Percentiles rank a stretch among this genome's conserved stretches.
phyloP scores from a whole-genome alignment of 1,140 invertebrate genomes.

The Diabrotica undecimpunctata region DNA sequence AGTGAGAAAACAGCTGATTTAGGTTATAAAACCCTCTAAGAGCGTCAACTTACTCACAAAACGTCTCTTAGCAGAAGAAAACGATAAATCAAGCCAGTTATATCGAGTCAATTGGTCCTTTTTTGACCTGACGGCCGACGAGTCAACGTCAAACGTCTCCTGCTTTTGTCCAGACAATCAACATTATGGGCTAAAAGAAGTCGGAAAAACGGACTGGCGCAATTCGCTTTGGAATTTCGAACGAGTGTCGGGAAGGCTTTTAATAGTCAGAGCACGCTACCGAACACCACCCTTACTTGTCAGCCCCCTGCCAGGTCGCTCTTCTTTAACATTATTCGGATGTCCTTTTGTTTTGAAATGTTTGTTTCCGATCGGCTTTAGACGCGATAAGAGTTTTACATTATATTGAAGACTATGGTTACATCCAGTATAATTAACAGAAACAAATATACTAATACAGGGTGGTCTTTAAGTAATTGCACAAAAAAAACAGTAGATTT shows the following conservation, averaged over 20 bases:
- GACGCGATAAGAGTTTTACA: neutral
- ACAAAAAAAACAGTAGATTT: too few species aligned
- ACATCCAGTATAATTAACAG: too few species aligned
- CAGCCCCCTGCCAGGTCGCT: constrained; percentile 6
- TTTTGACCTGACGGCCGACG: constrained; percentile 16
- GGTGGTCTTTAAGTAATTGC: too few species aligned
- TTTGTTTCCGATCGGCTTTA: neutral
- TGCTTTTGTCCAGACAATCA: constrained; percentile 32
- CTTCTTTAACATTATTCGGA: neutral
- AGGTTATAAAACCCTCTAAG: constrained; percentile 7
- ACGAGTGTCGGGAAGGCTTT: constrained; percentile 10
- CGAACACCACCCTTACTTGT: neutral
- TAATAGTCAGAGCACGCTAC: constrained; percentile 12
- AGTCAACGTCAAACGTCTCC: constrained; percentile 19
- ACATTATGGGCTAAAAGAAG: constrained; percentile 26
- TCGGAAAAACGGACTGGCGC: constrained; percentile 18
- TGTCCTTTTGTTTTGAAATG: neutral
- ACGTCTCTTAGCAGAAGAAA: constrained; percentile 7
- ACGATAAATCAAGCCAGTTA: constrained; percentile 25
- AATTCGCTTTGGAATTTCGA: constrained; percentile 12
- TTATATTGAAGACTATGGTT: too few species aligned
- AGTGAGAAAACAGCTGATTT: constrained; percentile 13
- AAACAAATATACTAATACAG: too few species aligned
- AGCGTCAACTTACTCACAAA: constrained; percentile 5
- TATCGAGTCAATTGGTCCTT: constrained; percentile 23